Evolutionary conservation across 2,797 vertebrate species (phyloP), one percentile per base, ranked within the genome.

Genomic region (Periophthalmus magnuspinnatus): DNA sequence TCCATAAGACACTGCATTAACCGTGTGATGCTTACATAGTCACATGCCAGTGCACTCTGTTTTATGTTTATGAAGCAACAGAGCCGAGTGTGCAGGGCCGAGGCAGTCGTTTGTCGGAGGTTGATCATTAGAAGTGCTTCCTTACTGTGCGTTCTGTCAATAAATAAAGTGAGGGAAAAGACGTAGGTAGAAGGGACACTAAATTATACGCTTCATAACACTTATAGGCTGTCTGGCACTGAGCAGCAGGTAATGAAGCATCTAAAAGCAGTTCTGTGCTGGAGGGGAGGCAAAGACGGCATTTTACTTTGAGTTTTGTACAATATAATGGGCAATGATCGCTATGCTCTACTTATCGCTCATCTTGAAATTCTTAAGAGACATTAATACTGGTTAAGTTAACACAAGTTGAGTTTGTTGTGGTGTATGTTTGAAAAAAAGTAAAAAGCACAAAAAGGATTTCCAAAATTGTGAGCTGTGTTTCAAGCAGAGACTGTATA

Each of bases 101-200:
- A 62, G 22, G 50, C 21, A 41, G 34, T 58, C 19, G 47, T 47
- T 16, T 28, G n/a, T 68, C 70, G 70, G 56, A 68, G 63, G 67
- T 48, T n/a, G 79, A 77, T 24, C 69, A 45, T 78, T 67, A 38
- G 33, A 67, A 56, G 50, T 38, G 65, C 56, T 67, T 13, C 67
- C 69, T 74, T 66, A 33, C 64, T 54, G 50, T 33, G 50, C 34
- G 62, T 76, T 36, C 38, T 52, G 61, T 32, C 62, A 69, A 47
- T 48, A 16, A 66, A 41, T 70, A 61, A 72, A 65, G 61, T 72
- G 58, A 41, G 56, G 60, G n/a, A 28, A n/a, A 50, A 71, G 41
- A 55, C 34, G 22, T 1, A 0, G 34, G 38, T 21, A 64, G 65
- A 71, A 32, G 36, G 45, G 33, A 63, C 64, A 48, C 38, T 66